A percentile compares a stretch with the other conserved stretches of the same genome.
phyloP scores from a whole-genome alignment of 2,888 invertebrate species.

The Salpingus planirostris region DNA sequence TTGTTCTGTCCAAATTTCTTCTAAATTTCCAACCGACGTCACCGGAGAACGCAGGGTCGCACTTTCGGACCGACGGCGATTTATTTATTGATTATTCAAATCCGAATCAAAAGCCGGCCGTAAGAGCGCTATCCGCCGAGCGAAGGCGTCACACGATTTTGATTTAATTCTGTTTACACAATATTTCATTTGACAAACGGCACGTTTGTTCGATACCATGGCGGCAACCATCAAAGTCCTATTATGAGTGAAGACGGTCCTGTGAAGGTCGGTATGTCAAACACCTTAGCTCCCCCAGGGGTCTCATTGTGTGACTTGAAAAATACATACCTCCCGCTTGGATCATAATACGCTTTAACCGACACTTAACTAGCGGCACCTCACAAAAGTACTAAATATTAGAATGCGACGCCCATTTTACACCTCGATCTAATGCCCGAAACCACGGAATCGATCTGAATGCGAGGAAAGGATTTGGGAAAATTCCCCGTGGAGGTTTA shows the following conservation, averaged over 20 bases:
- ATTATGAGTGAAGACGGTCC: constrained; percentile 25
- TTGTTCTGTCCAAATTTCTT: constrained; percentile 24
- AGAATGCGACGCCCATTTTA: too few relatives aligned
- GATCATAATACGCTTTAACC: constrained; percentile 39
- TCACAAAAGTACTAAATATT: constrained; percentile 37
- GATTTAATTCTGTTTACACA: constrained; percentile 12
- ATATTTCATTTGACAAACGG: constrained; percentile 10
- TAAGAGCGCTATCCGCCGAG: too few relatives aligned
- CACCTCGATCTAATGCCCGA: too few relatives aligned
- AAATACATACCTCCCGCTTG: constrained; percentile 40
- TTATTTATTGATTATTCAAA: too few relatives aligned
- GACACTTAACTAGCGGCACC: constrained; percentile 38
- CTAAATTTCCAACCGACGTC: constrained; percentile 20
- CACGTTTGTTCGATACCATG: constrained; percentile 9
- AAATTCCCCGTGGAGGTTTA: too few relatives aligned
- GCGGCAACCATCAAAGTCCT: constrained; percentile 13
- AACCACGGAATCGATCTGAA: too few relatives aligned
- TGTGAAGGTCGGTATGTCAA: constrained; percentile 38
- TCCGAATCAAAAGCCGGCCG: too few relatives aligned
- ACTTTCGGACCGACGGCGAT: too few relatives aligned
- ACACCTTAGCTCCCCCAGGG: constrained; percentile 35
- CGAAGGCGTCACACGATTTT: constrained; percentile 4
- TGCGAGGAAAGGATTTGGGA: too few relatives aligned
- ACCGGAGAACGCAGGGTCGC: too few relatives aligned
- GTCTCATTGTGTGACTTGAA: constrained; percentile 38